These are phyloP conservation scores for Sebastes fasciatus DNA, from an alignment of 2,113 vertebrate genomes.

Conservation along the genomic window DNA sequence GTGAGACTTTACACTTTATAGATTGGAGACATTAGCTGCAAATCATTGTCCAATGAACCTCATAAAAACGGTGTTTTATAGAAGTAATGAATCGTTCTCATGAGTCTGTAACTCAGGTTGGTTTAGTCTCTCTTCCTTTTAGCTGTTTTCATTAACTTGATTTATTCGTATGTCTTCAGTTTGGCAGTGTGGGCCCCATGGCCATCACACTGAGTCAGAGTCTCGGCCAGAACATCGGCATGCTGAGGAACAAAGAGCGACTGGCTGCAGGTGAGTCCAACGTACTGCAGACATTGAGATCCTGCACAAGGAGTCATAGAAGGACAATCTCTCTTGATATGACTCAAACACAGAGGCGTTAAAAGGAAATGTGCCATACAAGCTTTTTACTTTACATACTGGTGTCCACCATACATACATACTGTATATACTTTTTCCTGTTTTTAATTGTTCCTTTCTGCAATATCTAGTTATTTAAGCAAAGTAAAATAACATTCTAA, in stretches of 20 bases:
- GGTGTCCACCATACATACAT: background rate
- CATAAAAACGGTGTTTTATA: background rate
- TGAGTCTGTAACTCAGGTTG: background rate
- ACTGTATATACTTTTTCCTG: too few species aligned
- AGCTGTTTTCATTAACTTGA: background rate
- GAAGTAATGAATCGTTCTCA: background rate
- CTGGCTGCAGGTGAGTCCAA: slow-evolving; percentile 86
- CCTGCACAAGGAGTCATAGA: background rate
- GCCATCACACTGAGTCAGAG: slow-evolving; percentile 95
- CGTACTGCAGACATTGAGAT: background rate
- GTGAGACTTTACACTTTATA: slow-evolving; percentile 68
- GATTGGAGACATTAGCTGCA: background rate
- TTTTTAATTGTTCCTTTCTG: background rate
- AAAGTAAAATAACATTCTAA: background rate
- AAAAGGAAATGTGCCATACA: background rate
- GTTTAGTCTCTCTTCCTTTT: background rate
- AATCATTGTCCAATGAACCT: background rate
- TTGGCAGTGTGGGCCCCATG: slow-evolving; percentile 93
- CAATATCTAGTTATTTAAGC: background rate
- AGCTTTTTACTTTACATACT: background rate
- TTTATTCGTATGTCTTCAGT: slow-evolving; percentile 77
- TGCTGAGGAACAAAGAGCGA: slow-evolving; percentile 95
- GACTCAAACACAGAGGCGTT: background rate
- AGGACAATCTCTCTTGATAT: background rate
- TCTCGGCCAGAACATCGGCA: slow-evolving; percentile 96